These are phyloP conservation scores for Molorchus minor DNA, from an alignment of 2,888 invertebrate genomes.

Conservation along the genomic window DNA sequence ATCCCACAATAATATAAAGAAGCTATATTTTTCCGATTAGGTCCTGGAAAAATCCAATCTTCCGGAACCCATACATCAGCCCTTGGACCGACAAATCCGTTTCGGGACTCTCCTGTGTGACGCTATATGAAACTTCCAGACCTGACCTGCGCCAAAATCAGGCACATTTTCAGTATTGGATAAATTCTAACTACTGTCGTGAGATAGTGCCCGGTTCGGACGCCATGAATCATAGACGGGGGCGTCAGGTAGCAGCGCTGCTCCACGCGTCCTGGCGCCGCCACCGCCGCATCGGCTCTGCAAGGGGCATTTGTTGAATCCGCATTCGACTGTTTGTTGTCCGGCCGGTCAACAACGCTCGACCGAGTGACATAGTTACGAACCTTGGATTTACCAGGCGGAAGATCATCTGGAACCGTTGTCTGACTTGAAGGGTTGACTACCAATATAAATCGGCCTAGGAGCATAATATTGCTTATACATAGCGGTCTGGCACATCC, in stretches of 20 bases:
- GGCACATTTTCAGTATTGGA: constrained; percentile 46
- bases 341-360: constrained; percentile 32
- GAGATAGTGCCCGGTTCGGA: constrained; percentile 36
- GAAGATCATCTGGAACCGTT: too few species aligned
- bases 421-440: too few species aligned
- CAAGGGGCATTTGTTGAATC: constrained; percentile 45
- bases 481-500: too few species aligned
- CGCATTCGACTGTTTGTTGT: constrained; percentile 48
- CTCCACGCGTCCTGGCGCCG: constrained; percentile 40
- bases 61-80: too few species aligned
- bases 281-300: too few species aligned
- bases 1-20: too few species aligned
- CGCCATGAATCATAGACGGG: constrained; percentile 45
- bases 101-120: neutral
- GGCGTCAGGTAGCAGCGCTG: constrained; percentile 35
- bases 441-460: too few species aligned
- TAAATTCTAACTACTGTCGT: constrained; percentile 41
- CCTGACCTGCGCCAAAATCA: constrained; percentile 42
- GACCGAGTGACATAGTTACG: constrained; percentile 41
- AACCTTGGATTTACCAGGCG: constrained; percentile 17
- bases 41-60: too few species aligned
- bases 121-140: constrained; percentile 29
- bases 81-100: neutral
- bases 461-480: too few species aligned
- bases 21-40: too few species aligned